phyloP scores from a whole-genome alignment of 2,113 vertebrate genomes.

The Perca fluviatilis region DNA sequence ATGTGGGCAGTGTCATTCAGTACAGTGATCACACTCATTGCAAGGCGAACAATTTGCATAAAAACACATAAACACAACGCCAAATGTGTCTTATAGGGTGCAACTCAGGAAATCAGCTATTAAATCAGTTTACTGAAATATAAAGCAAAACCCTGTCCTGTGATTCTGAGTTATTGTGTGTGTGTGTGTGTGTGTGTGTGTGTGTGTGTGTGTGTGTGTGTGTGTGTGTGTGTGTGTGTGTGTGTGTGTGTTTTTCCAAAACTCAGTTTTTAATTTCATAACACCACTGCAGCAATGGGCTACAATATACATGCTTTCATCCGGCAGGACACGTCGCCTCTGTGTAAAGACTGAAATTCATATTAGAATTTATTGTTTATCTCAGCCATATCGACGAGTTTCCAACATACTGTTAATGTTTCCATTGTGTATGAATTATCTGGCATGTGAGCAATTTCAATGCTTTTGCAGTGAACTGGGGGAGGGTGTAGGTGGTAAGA shows the following conservation, averaged over 20 bases:
- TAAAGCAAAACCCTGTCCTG: neutral
- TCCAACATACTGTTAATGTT: slow-evolving; percentile 58
- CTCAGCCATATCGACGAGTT: slow-evolving; percentile 39
- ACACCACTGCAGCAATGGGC: slow-evolving; percentile 25
- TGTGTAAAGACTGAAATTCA: slow-evolving; percentile 10
- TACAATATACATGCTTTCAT: slow-evolving; percentile 1
- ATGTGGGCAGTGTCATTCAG: slow-evolving; percentile 48
- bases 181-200: slow-evolving; percentile 3
- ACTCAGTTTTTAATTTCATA: slow-evolving; percentile 54
- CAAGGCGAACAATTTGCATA: slow-evolving; percentile 25
- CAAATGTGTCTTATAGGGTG: neutral
- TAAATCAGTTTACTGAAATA: neutral
- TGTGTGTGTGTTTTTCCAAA: slow-evolving; percentile 12
- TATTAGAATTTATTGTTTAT: slow-evolving; percentile 47
- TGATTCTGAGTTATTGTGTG: neutral
- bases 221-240: slow-evolving; percentile 9
- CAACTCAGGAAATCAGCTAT: neutral
- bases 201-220: slow-evolving; percentile 20
- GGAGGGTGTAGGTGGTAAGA: slow-evolving; percentile 78
- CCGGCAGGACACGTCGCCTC: slow-evolving; percentile 7
- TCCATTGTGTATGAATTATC: slow-evolving; percentile 61
- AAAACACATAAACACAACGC: slow-evolving; percentile 10
- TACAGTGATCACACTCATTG: slow-evolving; percentile 33
- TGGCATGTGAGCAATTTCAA: slow-evolving; percentile 64
- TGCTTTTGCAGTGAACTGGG: slow-evolving; percentile 65